These are phyloP conservation scores for Proctacanthus coquilletti DNA, from an alignment of 1,140 invertebrate genomes.

Conservation along the genomic window DNA sequence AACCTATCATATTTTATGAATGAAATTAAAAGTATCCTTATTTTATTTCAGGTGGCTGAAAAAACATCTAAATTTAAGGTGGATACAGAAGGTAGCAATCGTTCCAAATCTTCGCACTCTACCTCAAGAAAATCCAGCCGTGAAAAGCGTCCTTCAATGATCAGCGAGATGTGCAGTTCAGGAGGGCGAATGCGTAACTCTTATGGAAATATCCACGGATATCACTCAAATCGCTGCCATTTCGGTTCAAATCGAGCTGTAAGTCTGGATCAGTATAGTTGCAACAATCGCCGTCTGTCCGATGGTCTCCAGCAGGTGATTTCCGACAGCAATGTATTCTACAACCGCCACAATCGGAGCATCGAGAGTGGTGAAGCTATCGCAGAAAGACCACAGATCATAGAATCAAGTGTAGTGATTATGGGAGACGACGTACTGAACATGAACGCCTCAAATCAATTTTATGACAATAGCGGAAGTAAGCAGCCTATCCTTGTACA, in stretches of 20 bases:
- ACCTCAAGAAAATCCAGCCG: conserved; percentile 25
- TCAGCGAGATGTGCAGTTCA: conserved; percentile 28
- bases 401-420: conserved; percentile 1
- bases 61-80: conserved; percentile 60
- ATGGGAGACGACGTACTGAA: conserved; percentile 15
- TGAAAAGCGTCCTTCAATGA: conserved; percentile 29
- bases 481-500: neutral
- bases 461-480: neutral
- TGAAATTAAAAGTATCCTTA: no score
- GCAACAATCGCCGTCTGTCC: conserved; percentile 22
- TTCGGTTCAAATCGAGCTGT: conserved; percentile 28
- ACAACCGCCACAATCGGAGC: conserved; percentile 22
- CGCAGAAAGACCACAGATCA: neutral
- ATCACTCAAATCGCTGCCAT: conserved; percentile 24
- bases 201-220: conserved; percentile 28
- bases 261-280: conserved; percentile 28
- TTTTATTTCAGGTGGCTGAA: conserved; percentile 36
- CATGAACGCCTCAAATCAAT: conserved; percentile 15
- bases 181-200: conserved; percentile 27
- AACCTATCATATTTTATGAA: no score
- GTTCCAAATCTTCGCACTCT: conserved; percentile 25
- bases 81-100: conserved; percentile 44
- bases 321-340: conserved; percentile 29
- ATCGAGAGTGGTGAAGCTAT: conserved; percentile 11
- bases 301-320: conserved; percentile 28